Evolutionary conservation across 2,113 vertebrate genomes (phyloP).

Genomic region (Scopus umbretta): DNA sequence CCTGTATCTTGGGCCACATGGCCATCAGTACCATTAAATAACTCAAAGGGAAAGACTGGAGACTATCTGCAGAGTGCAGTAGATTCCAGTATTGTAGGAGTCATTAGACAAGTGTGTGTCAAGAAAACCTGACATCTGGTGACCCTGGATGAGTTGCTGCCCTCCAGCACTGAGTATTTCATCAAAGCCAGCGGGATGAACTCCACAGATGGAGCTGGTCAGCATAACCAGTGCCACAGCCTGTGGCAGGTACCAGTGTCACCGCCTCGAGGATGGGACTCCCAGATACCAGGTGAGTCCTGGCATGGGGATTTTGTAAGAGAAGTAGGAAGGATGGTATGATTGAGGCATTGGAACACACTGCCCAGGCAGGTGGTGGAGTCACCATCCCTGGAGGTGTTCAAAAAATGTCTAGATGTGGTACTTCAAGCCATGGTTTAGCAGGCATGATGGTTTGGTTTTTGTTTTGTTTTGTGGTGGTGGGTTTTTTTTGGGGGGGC

Average conservation of each 20-base stretch:
- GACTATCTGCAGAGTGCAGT: neutral
- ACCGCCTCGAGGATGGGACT: neutral
- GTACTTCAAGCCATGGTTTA: too few relatives aligned
- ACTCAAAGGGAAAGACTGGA: neutral
- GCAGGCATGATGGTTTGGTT: too few relatives aligned
- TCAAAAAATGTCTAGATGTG: too few relatives aligned
- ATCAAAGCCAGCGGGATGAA: neutral
- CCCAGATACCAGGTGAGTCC: neutral
- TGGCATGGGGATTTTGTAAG: neutral
- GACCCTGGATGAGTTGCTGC: neutral
- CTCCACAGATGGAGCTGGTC: neutral
- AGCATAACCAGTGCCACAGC: neutral
- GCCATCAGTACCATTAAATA: neutral
- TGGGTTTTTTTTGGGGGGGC: too few relatives aligned
- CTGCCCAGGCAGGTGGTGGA: too few relatives aligned
- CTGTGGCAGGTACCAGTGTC: neutral
- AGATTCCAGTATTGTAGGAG: neutral
- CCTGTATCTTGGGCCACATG: accelerated
- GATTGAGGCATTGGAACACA: too few relatives aligned
- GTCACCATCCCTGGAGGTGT: too few relatives aligned
- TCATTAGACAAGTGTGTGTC: neutral
- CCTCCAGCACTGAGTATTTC: neutral
- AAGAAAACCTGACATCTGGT: neutral
- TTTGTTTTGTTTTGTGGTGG: too few relatives aligned
- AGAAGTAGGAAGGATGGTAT: neutral